Evolutionary conservation across 2,888 invertebrate genomes (phyloP).

Genomic region (Ischnus inquisitorius): DNA sequence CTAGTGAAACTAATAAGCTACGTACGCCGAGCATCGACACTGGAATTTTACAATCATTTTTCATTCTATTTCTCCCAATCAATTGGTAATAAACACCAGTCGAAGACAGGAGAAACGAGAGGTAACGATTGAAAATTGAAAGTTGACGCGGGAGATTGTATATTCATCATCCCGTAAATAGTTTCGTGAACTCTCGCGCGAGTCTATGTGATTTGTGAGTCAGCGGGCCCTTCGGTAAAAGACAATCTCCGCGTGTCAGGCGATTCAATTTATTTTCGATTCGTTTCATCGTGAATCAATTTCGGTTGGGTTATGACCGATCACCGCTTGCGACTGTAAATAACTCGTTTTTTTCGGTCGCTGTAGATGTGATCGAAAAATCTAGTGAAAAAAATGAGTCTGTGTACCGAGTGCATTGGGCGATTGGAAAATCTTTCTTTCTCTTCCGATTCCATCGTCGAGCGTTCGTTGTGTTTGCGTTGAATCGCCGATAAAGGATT

Average conservation of each 20-base stretch:
- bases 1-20: neutral
- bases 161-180: constrained; percentile 2
- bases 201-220: neutral
- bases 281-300: constrained; percentile 1
- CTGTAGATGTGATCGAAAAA: neutral
- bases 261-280: constrained; percentile 3
- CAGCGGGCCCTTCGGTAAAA: neutral
- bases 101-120: constrained; percentile 19
- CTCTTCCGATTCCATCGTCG: no score
- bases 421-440: no score
- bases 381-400: neutral
- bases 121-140: constrained; percentile 51
- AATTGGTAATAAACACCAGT: neutral
- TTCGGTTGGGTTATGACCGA: neutral
- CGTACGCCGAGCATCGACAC: neutral
- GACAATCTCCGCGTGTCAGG: neutral
- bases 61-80: neutral
- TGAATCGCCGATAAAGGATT: neutral
- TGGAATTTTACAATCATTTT: neutral
- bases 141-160: constrained; percentile 34
- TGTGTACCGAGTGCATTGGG: neutral
- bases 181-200: constrained; percentile 1
- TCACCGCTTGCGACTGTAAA: neutral
- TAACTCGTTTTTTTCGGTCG: neutral
- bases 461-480: neutral